These are phyloP conservation scores for Hydrotaea cyrtoneurina DNA, from an alignment of 2,888 invertebrate species.

Conservation along the genomic window DNA sequence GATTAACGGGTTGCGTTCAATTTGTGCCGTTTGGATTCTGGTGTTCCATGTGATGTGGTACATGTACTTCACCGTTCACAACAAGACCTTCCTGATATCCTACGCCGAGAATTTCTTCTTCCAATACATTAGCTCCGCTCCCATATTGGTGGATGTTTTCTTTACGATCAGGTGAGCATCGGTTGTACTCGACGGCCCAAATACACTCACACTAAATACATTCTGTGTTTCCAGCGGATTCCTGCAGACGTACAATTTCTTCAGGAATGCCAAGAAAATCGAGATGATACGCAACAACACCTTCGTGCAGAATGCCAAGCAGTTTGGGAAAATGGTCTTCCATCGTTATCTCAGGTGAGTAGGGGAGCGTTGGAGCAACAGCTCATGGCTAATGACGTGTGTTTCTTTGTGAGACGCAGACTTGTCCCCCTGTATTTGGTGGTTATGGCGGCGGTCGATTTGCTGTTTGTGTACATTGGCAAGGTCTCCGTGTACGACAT, in stretches of 20 bases:
- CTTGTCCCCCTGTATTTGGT: constrained; percentile 79
- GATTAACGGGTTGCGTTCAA: constrained; percentile 79
- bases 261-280: constrained; percentile 75
- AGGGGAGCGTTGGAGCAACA: not conserved
- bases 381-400: not conserved
- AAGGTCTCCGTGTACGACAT: constrained; percentile 80
- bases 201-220: too few species aligned
- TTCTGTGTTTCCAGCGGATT: constrained; percentile 76
- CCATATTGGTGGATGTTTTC: constrained; percentile 80
- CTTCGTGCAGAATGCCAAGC: constrained; percentile 72
- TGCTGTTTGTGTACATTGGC: constrained; percentile 77
- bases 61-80: constrained; percentile 80
- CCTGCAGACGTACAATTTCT: constrained; percentile 78
- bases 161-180: constrained; percentile 79
- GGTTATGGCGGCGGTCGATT: constrained; percentile 77
- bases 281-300: constrained; percentile 74
- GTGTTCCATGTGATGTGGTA: constrained; percentile 80
- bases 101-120: constrained; percentile 78
- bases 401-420: constrained; percentile 69
- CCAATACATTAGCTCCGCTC: constrained; percentile 80
- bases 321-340: constrained; percentile 76
- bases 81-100: constrained; percentile 78
- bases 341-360: constrained; percentile 78
- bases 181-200: not conserved
- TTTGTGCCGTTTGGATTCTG: constrained; percentile 80